Evolutionary conservation across 2,113 vertebrate species (phyloP), one percentile per base, ranked within the genome.

Genomic region (Triplophysa rosa): DNA sequence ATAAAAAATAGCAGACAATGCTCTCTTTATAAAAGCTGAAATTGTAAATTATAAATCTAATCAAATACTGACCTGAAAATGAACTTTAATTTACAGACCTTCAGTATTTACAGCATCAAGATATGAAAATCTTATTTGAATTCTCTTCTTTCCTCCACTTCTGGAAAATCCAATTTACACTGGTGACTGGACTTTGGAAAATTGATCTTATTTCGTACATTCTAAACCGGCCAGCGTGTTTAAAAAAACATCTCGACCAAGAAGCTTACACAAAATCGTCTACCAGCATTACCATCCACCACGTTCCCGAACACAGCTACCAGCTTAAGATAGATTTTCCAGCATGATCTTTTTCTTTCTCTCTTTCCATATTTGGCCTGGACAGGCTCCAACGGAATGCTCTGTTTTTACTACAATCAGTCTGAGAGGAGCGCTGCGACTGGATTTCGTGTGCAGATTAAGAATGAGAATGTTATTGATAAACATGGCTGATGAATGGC

Each of bases 321-420:
- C 49, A 17, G 13, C 49, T 52, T 52, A 45, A 29, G 23, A 8
- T 54, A 67, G n/a, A 42, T 33, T 67, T 13, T 63, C 33, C 66
- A 76, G 58, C 79, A 10, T 23, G 68, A 70, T n/a, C 52, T 26
- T 77, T 62, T 58, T 33, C 11, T 59, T 23, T 52, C 59, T 54
- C 65, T 64, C 67, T 79, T 82, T 83, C 69, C 77, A 80, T 84
- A 84, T 84, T 82, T 84, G 82, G 67, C 47, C 80, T 84, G 80
- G 80, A 78, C 67, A 4, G 1, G 26, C 12, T 82, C 80, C 80
- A 80, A 47, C 42, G 71, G 67, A 69, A 81, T 17, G 58, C 42
- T 66, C 42, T 67, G 61, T 21, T 76, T 80, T 69, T 54, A 67
- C 63, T 80, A 73, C 64, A 72, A 79, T 80, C 73, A 74, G 67